Conservation (phyloP, 2,797 vertebrate species). For the Poecilia picta region DNA sequence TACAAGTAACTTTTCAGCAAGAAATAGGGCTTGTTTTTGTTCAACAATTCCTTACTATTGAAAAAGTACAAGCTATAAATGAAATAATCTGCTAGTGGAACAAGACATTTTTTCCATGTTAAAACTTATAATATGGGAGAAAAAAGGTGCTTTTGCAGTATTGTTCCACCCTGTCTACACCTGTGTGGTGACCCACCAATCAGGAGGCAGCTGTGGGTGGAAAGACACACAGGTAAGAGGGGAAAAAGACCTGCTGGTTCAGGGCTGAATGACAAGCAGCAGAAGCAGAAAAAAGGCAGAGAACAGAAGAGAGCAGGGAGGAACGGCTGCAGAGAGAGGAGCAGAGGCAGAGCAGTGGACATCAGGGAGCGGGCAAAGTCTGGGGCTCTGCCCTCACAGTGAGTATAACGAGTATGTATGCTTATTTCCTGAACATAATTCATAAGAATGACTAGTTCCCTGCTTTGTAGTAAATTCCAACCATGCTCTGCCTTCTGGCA, state of each 20-base stretch:
- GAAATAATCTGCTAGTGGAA: no score
- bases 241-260: neutral
- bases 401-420: neutral
- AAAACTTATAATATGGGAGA: no score
- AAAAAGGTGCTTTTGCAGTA: no score
- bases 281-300: neutral
- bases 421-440: constrained; percentile 2
- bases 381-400: neutral
- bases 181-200: neutral
- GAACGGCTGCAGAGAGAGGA: neutral
- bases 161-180: neutral
- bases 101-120: no score
- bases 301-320: neutral
- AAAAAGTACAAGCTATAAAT: no score
- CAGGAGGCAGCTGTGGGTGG: neutral
- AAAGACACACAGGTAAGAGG: neutral
- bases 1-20: no score
- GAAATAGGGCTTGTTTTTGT: no score
- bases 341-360: neutral
- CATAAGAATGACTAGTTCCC: neutral
- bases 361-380: neutral
- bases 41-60: no score
- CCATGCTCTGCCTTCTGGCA: constrained; percentile 25
- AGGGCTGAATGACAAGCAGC: neutral
- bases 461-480: constrained; percentile 9